Evolutionary conservation across 2,797 vertebrate species (phyloP).

Genomic region (Lepilemur septentrionalis): DNA sequence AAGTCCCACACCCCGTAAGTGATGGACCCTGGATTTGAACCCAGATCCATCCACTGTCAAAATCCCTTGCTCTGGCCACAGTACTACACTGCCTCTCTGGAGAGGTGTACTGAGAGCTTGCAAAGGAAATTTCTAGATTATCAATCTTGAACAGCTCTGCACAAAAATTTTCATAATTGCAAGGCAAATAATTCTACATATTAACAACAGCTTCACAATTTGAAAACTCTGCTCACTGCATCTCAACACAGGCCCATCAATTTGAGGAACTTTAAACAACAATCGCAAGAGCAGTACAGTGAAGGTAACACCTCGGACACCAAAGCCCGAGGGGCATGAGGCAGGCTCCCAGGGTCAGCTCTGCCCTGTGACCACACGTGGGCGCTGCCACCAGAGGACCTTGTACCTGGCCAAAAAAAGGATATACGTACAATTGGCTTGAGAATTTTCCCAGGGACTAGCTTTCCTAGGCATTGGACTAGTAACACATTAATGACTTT

Average conservation of each 20-base stretch:
- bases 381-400: background rate
- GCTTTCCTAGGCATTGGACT: background rate
- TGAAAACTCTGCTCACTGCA: background rate
- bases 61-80: background rate
- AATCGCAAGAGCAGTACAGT: background rate
- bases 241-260: background rate
- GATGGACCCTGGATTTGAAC: background rate
- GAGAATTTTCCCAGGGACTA: background rate
- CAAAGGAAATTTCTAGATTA: background rate
- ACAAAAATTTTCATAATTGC: background rate
- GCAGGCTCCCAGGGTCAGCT: background rate
- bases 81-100: background rate
- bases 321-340: background rate
- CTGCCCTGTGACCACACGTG: rapidly evolving
- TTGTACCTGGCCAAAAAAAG: background rate
- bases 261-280: background rate
- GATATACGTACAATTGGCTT: rapidly evolving
- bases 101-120: background rate
- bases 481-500: background rate
- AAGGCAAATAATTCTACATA: background rate
- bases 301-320: background rate
- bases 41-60: rapidly evolving
- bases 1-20: background rate
- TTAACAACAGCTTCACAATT: background rate
- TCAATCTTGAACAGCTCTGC: background rate